phyloP scores from a whole-genome alignment of 2,888 invertebrate species.

The Diarsia mendica region DNA sequence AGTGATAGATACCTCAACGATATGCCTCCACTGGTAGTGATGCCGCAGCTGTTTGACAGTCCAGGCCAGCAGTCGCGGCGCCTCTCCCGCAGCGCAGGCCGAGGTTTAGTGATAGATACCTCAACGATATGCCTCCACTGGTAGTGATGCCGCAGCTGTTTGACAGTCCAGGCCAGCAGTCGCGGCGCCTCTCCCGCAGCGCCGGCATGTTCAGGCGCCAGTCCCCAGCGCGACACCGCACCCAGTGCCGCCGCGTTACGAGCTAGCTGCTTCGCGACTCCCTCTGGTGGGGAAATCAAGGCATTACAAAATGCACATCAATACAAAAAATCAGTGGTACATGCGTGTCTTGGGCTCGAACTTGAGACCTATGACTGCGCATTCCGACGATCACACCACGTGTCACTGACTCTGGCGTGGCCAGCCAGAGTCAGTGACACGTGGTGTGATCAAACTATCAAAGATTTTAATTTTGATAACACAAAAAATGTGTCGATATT shows the following conservation, averaged over 20 bases:
- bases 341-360: no score
- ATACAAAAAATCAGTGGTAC: no score
- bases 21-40: slow-evolving; percentile 52
- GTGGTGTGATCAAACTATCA: no score
- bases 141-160: slow-evolving; percentile 57
- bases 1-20: slow-evolving; percentile 55
- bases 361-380: no score
- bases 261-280: slow-evolving; percentile 93
- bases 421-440: no score
- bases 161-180: slow-evolving; percentile 92
- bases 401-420: no score
- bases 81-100: slow-evolving; percentile 93
- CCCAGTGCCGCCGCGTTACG: slow-evolving; percentile 89
- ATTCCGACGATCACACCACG: no score
- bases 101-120: slow-evolving; percentile 10
- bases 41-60: slow-evolving; percentile 61
- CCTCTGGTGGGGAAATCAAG: slow-evolving; percentile 85
- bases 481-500: no score
- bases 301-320: no score
- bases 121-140: slow-evolving; percentile 64
- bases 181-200: slow-evolving; percentile 96
- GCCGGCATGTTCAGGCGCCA: slow-evolving; percentile 94
- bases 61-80: slow-evolving; percentile 95
- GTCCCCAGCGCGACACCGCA: slow-evolving; percentile 94
- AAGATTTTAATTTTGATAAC: no score